Evolutionary conservation across 2,888 invertebrate species (phyloP).

Genomic region (Lycaena phlaeas): DNA sequence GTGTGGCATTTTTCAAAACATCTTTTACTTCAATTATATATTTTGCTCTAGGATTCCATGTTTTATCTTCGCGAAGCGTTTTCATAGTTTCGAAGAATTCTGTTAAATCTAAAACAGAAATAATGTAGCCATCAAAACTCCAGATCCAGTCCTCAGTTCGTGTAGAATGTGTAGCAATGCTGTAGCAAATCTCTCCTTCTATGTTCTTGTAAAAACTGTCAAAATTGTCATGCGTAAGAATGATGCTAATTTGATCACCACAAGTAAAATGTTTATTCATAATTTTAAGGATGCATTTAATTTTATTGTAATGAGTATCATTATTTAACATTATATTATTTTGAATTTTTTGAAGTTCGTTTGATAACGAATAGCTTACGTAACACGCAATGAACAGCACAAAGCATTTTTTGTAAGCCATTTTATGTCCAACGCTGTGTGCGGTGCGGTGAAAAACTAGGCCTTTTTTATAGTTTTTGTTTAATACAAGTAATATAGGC

Average conservation of each 20-base stretch:
- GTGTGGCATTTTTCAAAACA: background rate
- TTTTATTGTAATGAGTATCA: background rate
- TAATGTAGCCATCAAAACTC: conserved; percentile 13
- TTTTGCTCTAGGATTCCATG: conserved; percentile 19
- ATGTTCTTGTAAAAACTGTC: background rate
- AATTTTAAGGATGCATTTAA: background rate
- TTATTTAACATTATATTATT: background rate
- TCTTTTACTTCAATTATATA: conserved; percentile 12
- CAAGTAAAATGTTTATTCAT: conserved; percentile 5
- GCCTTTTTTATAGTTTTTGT: background rate
- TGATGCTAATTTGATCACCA: background rate
- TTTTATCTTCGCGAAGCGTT: conserved; percentile 11
- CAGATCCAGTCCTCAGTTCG: background rate
- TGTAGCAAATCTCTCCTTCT: background rate
- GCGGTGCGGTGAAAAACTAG: background rate
- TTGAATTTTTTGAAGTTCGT: background rate
- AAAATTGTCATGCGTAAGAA: background rate
- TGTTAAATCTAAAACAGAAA: conserved; percentile 9
- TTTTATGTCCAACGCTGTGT: background rate
- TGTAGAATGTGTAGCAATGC: background rate
- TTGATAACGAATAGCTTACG: background rate
- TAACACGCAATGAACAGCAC: background rate
- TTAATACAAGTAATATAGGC: background rate
- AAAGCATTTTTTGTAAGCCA: background rate
- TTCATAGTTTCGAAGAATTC: background rate